Evolutionary conservation across 2,113 vertebrate species (phyloP).

Genomic region (Bujurquina vittata): DNA sequence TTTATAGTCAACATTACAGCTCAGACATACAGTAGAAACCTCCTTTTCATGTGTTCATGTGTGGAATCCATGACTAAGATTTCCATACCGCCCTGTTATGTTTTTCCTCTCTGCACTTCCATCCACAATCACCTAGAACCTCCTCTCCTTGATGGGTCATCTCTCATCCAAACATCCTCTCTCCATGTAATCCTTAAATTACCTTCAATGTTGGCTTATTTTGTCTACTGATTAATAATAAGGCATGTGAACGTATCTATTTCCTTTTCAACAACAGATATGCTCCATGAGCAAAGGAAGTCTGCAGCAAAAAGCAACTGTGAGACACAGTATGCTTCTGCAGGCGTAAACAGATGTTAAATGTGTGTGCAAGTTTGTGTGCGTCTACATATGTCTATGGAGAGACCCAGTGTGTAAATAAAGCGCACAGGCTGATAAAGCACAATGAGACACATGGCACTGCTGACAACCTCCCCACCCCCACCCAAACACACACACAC

Average conservation of each 20-base stretch:
- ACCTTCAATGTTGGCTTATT: constrained; percentile 20
- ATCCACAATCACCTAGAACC: background rate
- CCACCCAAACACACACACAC: constrained; percentile 11
- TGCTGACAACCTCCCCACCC: constrained; percentile 29
- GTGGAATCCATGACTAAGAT: background rate
- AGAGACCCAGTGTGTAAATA: constrained; percentile 32
- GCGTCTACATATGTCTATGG: background rate
- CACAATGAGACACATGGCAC: background rate
- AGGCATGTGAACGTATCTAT: background rate
- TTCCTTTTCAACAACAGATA: background rate
- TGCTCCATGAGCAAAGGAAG: constrained; percentile 3
- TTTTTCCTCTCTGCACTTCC: constrained; percentile 7
- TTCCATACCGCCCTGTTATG: background rate
- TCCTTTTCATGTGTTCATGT: background rate
- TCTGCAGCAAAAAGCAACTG: constrained; percentile 9
- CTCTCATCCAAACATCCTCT: constrained; percentile 21
- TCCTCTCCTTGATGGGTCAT: constrained; percentile 5
- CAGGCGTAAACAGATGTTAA: constrained; percentile 20
- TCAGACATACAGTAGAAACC: background rate
- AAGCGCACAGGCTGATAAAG: constrained; percentile 35
- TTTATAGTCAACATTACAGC: background rate
- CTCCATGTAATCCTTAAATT: constrained; percentile 22
- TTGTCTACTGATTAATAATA: constrained; percentile 3
- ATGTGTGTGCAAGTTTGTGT: background rate
- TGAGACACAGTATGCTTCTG: background rate